Conservation (phyloP, 2,113 vertebrate genomes). For the Caretta caretta region DNA sequence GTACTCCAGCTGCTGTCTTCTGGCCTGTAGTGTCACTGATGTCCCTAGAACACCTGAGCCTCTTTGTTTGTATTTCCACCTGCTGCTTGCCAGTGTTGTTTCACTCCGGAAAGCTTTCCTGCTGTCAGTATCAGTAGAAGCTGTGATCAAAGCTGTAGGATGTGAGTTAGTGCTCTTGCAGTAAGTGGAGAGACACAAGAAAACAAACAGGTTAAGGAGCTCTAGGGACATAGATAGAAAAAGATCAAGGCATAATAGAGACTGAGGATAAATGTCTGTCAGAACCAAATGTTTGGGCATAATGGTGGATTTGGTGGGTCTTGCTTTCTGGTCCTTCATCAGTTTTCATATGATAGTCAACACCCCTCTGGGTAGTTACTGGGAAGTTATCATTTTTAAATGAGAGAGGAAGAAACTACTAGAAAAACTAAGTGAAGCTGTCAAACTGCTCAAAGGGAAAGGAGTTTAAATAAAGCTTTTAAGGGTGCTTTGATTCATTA, state of each 20-base stretch:
- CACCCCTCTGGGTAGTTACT: not conserved
- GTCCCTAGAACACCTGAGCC: not conserved
- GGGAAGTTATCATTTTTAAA: not conserved
- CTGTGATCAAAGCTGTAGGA: not conserved
- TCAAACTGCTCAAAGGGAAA: not conserved
- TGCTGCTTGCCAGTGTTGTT: not conserved
- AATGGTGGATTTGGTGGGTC: not conserved
- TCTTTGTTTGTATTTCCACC: not conserved
- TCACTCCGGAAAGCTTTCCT: not conserved
- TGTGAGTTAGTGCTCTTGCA: not conserved
- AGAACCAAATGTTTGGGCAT: not conserved
- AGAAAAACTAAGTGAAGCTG: not conserved
- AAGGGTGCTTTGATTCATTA: not conserved
- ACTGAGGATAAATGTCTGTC: not conserved
- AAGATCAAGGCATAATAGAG: not conserved
- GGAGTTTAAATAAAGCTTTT: not conserved
- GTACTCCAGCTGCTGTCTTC: not conserved
- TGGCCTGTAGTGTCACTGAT: not conserved
- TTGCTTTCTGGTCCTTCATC: not conserved
- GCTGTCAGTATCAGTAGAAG: not conserved
- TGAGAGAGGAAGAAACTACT: not conserved
- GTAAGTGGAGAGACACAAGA: not conserved
- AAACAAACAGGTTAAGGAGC: not conserved
- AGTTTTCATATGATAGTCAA: not conserved
- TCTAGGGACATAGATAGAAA: not conserved